Conservation (phyloP, 1,140 invertebrate species). For the Aphidius gifuensis region DNA sequence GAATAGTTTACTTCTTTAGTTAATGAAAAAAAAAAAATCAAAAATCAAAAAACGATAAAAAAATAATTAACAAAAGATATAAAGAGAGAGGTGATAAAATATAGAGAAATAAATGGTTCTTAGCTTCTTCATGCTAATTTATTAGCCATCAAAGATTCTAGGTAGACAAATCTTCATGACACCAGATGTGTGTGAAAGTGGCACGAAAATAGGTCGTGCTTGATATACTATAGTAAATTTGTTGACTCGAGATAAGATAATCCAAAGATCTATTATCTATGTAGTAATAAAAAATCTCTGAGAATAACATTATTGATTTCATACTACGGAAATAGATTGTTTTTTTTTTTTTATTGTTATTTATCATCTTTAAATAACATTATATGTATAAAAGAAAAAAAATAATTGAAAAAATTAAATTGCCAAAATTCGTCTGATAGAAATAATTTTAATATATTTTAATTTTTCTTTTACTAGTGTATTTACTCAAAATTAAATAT, state of each 20-base stretch:
- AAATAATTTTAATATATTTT: no score
- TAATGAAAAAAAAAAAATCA: background rate
- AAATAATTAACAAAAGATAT: background rate
- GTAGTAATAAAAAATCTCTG: background rate
- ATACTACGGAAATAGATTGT: no score
- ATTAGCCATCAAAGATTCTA: conserved; percentile 14
- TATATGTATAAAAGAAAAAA: no score
- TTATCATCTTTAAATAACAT: no score
- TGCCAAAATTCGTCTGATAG: no score
- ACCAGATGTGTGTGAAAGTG: conserved; percentile 40
- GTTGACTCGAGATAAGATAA: conserved; percentile 21
- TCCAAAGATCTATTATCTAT: conserved; percentile 1
- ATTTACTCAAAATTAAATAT: no score
- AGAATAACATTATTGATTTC: background rate
- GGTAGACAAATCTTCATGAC: conserved; percentile 36
- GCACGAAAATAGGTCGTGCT: conserved; percentile 38
- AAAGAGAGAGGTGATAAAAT: background rate
- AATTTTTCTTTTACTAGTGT: no score
- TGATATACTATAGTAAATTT: conserved; percentile 16
- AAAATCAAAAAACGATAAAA: background rate
- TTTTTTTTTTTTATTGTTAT: no score
- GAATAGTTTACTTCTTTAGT: no score
- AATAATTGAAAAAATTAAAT: no score
- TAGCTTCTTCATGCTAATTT: conserved; percentile 14
- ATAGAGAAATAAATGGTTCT: background rate